Evolutionary conservation across 1,140 invertebrate species (phyloP).

Genomic region (Gonatopus flavifemur): DNA sequence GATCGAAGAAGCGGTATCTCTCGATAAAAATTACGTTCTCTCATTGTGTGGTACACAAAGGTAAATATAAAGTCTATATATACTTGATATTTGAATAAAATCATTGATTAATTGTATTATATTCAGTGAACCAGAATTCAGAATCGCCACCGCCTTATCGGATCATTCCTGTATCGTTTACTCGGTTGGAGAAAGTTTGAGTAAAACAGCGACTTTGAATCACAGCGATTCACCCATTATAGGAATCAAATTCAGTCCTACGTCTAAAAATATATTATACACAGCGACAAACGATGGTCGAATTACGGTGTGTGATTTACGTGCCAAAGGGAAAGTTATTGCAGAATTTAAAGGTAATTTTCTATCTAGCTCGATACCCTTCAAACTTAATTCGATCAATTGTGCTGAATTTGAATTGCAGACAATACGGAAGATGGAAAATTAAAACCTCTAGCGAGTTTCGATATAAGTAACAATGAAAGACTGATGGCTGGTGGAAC

Average conservation of each 20-base stretch:
- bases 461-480: slow-evolving; percentile 76
- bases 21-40: slow-evolving; percentile 41
- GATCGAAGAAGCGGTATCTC: slow-evolving; percentile 33
- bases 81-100: slow-evolving; percentile 1
- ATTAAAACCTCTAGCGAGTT: slow-evolving; percentile 66
- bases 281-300: slow-evolving; percentile 62
- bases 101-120: background rate
- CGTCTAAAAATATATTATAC: slow-evolving; percentile 65
- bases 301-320: slow-evolving; percentile 68
- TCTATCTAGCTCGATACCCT: slow-evolving; percentile 2
- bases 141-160: slow-evolving; percentile 45
- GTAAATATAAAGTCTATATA: slow-evolving; percentile 17
- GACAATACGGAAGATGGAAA: slow-evolving; percentile 54
- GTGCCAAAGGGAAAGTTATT: slow-evolving; percentile 59
- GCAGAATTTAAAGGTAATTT: slow-evolving; percentile 63
- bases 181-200: slow-evolving; percentile 45
- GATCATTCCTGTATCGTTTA: slow-evolving; percentile 51
- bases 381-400: too few species aligned
- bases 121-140: slow-evolving; percentile 45
- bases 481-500: slow-evolving; percentile 77
- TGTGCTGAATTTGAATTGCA: slow-evolving; percentile 31
- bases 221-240: slow-evolving; percentile 58
- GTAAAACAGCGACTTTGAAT: slow-evolving; percentile 41
- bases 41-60: slow-evolving; percentile 42
- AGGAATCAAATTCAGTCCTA: slow-evolving; percentile 64